phyloP scores from a whole-genome alignment of 2,797 vertebrate genomes.

The Calcarius lapponicus region DNA sequence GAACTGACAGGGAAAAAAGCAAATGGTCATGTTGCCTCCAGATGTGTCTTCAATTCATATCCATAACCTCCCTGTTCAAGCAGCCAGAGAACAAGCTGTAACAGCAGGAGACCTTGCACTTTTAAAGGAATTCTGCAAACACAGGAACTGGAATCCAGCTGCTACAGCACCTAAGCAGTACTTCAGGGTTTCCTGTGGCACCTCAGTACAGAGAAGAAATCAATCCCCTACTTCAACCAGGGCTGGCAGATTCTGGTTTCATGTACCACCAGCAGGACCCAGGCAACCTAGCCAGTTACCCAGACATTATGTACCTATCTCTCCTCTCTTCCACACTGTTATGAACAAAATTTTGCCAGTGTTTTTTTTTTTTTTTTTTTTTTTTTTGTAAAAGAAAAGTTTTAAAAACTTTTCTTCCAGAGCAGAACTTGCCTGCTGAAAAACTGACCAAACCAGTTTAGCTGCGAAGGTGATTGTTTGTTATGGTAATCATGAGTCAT shows the following conservation, averaged over 20 bases:
- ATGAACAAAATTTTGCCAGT: too few species aligned
- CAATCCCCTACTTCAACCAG: neutral
- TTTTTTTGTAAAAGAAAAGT: too few species aligned
- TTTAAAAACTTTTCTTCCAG: too few species aligned
- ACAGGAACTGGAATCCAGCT: neutral
- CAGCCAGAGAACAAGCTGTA: neutral
- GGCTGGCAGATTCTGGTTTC: neutral
- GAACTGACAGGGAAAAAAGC: neutral
- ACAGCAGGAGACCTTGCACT: neutral
- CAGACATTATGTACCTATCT: neutral
- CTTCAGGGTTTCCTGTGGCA: neutral
- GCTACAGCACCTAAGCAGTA: neutral
- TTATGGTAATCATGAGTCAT: too few species aligned
- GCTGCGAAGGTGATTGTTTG: too few species aligned
- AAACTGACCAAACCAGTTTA: too few species aligned
- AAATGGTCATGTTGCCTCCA: neutral
- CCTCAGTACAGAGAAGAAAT: neutral
- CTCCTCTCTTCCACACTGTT: neutral
- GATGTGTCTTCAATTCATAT: neutral
- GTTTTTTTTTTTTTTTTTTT: too few species aligned
- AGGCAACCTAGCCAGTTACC: neutral
- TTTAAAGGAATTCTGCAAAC: neutral
- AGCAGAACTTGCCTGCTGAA: too few species aligned
- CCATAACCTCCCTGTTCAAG: neutral
- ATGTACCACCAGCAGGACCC: neutral